These are phyloP conservation scores for Platyscapa corneri DNA, from an alignment of 1,140 invertebrate genomes.

Conservation along the genomic window DNA sequence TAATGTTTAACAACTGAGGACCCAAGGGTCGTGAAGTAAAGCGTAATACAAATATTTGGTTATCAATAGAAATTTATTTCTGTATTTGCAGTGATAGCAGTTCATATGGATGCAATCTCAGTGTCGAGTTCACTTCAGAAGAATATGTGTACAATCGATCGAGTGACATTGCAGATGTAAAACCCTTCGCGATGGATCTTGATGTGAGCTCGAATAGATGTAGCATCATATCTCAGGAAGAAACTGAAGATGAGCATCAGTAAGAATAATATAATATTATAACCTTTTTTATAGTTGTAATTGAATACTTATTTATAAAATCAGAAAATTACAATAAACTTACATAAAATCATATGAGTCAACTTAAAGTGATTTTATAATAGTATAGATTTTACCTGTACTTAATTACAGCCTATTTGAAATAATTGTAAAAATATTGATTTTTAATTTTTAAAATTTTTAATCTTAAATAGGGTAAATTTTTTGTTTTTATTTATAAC, in stretches of 20 bases:
- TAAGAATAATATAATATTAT: not conserved
- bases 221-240: conserved; percentile 75
- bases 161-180: conserved; percentile 54
- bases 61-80: conserved; percentile 71
- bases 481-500: too few species aligned
- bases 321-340: too few species aligned
- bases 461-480: too few species aligned
- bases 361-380: too few species aligned
- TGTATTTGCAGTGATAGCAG: conserved; percentile 76
- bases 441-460: too few species aligned
- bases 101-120: conserved; percentile 71
- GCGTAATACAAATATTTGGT: conserved; percentile 58
- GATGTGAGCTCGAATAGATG: conserved; percentile 76
- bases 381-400: too few species aligned
- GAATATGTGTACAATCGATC: conserved; percentile 55
- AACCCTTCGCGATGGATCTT: conserved; percentile 76
- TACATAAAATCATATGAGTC: too few species aligned
- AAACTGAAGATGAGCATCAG: conserved; percentile 65
- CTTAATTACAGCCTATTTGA: too few species aligned
- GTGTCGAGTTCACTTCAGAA: conserved; percentile 65
- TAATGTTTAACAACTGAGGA: not conserved
- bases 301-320: not conserved
- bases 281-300: not conserved
- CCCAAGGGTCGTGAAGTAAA: conserved; percentile 26
- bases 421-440: too few species aligned